phyloP scores from a whole-genome alignment of 2,113 vertebrate genomes.

The Vireo altiloquus region DNA sequence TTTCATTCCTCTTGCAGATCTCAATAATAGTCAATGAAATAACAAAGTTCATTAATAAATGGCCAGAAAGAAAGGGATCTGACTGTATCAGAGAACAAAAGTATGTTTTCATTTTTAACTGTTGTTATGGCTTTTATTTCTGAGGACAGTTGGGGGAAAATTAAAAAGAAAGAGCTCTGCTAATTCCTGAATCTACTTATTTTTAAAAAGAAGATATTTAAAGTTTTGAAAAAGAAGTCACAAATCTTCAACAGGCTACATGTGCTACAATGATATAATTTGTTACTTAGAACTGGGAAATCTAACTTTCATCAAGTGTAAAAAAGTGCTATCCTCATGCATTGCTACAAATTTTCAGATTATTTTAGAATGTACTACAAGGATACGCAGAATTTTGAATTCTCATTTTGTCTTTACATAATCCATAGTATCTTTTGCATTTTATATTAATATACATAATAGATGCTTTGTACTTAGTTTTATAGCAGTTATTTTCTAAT shows the following conservation, averaged over 20 bases:
- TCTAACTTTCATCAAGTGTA: background rate
- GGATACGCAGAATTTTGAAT: background rate
- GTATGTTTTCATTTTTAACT: background rate
- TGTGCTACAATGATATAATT: background rate
- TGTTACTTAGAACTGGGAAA: background rate
- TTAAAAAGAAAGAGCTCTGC: background rate
- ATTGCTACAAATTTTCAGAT: background rate
- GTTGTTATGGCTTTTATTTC: background rate
- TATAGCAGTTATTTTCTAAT: background rate
- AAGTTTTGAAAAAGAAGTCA: background rate
- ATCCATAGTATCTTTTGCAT: background rate
- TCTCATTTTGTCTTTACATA: background rate
- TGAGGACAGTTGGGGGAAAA: background rate
- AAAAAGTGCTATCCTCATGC: background rate
- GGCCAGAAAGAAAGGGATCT: background rate
- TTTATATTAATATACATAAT: background rate
- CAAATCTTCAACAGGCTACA: background rate
- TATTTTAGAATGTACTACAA: background rate
- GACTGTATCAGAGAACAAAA: background rate
- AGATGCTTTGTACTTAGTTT: background rate
- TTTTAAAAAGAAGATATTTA: background rate
- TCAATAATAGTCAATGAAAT: background rate
- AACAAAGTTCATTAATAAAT: background rate
- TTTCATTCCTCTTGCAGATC: background rate
- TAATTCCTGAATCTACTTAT: background rate